Evolutionary conservation across 2,888 invertebrate species (phyloP).

Genomic region (Cacoxenus indagator): DNA sequence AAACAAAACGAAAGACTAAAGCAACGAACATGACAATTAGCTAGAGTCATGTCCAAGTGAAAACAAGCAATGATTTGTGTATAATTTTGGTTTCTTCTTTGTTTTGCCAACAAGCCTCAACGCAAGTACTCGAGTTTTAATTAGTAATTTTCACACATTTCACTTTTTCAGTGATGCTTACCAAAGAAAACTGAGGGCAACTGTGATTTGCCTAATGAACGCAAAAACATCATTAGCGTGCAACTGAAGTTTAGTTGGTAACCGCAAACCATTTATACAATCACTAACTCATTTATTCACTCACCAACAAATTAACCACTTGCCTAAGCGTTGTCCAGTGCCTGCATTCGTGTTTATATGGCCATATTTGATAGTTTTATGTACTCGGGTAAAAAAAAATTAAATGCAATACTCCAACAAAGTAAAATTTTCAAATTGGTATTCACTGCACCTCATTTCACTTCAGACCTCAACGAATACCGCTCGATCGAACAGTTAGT

Average conservation of each 20-base stretch:
- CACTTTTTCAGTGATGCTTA: slow-evolving; percentile 44
- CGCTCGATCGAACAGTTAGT: too few relatives aligned
- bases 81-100: background rate
- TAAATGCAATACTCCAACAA: too few relatives aligned
- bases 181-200: background rate
- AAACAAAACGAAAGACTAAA: slow-evolving; percentile 12
- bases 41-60: background rate
- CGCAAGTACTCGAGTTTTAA: slow-evolving; percentile 41
- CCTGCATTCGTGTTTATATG: background rate
- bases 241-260: slow-evolving; percentile 31
- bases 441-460: too few relatives aligned
- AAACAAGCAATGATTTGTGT: background rate
- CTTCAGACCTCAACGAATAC: too few relatives aligned
- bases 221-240: slow-evolving; percentile 59
- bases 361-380: background rate
- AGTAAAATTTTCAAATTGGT: too few relatives aligned
- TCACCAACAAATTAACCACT: background rate
- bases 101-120: background rate
- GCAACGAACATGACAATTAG: slow-evolving; percentile 15
- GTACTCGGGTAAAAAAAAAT: background rate
- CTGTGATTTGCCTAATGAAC: slow-evolving; percentile 52
- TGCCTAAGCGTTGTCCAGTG: background rate
- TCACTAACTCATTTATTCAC: background rate
- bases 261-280: background rate
- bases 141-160: slow-evolving; percentile 62